These are phyloP conservation scores for Lycocerus yunnanus DNA, from an alignment of 2,888 invertebrate species.

Conservation along the genomic window DNA sequence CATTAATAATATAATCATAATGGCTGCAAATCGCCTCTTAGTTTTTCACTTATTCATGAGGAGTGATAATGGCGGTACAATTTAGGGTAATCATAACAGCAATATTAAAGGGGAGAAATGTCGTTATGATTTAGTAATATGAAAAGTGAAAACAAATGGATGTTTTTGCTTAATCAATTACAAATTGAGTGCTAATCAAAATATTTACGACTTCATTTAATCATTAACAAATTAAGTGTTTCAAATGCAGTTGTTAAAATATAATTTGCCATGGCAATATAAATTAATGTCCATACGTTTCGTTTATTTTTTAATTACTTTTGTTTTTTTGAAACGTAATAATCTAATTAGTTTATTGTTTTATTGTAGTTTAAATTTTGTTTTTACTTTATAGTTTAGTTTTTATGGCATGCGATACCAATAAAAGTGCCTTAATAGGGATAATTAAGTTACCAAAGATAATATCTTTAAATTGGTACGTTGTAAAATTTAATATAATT, in stretches of 20 bases:
- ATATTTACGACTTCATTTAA: background rate
- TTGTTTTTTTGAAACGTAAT: slow-evolving; percentile 9
- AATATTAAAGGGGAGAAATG: slow-evolving; percentile 29
- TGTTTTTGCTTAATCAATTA: background rate
- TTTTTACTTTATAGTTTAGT: slow-evolving; percentile 11
- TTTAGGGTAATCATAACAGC: slow-evolving; percentile 32
- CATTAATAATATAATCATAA: slow-evolving; percentile 1
- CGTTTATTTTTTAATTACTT: slow-evolving; percentile 11
- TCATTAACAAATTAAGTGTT: background rate
- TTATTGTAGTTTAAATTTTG: slow-evolving; percentile 15
- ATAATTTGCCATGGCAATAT: slow-evolving; percentile 2
- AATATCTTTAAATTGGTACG: slow-evolving; percentile 15
- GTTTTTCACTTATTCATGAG: slow-evolving; percentile 24
- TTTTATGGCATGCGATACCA: slow-evolving; percentile 5
- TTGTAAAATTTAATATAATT: slow-evolving; percentile 11
- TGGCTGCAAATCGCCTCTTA: slow-evolving; percentile 30
- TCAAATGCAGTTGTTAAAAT: slow-evolving; percentile 6
- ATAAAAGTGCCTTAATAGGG: slow-evolving; percentile 9
- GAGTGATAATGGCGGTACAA: slow-evolving; percentile 35
- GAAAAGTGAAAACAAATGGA: background rate
- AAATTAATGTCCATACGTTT: slow-evolving; percentile 5
- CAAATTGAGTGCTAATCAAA: background rate
- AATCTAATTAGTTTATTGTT: slow-evolving; percentile 15
- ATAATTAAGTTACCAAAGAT: slow-evolving; percentile 25
- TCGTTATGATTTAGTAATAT: slow-evolving; percentile 34